Evolutionary conservation across 2,888 invertebrate genomes (phyloP).

Genomic region (Ormyrus labotus): DNA sequence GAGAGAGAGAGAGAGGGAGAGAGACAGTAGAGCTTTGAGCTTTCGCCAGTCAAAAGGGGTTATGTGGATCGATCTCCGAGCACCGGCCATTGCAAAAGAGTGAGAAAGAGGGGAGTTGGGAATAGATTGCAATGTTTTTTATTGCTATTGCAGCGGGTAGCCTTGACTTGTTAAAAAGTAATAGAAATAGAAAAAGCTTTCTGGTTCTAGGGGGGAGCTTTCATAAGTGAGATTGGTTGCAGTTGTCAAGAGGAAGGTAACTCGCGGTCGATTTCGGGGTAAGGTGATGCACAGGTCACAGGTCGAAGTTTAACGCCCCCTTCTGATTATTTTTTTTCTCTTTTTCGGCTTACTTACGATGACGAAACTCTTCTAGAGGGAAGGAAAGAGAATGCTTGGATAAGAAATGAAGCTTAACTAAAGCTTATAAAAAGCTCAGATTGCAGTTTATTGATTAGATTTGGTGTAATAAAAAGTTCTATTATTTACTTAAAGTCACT

Average conservation of each 20-base stretch:
- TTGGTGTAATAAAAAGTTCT: too few species aligned
- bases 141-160: not conserved
- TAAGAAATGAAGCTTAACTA: too few species aligned
- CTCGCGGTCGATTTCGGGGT: slow-evolving; percentile 17
- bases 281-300: slow-evolving; percentile 8
- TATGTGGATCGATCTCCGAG: slow-evolving; percentile 50
- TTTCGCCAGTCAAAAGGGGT: slow-evolving; percentile 46
- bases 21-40: slow-evolving; percentile 11
- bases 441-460: not conserved
- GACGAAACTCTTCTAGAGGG: not conserved
- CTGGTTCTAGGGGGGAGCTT: not conserved
- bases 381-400: not conserved
- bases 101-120: slow-evolving; percentile 16
- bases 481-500: too few species aligned
- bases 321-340: not conserved
- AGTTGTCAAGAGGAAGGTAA: not conserved
- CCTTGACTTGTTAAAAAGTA: not conserved
- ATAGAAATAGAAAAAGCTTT: too few species aligned
- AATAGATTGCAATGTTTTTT: not conserved
- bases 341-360: not conserved
- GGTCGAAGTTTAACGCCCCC: slow-evolving; percentile 57
- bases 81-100: slow-evolving; percentile 45
- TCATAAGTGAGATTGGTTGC: too few species aligned
- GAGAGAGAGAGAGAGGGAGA: not conserved
- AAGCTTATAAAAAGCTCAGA: slow-evolving; percentile 20